These are phyloP conservation scores for Drosophila tripunctata DNA, from an alignment of 2,888 invertebrate genomes.

Conservation along the genomic window DNA sequence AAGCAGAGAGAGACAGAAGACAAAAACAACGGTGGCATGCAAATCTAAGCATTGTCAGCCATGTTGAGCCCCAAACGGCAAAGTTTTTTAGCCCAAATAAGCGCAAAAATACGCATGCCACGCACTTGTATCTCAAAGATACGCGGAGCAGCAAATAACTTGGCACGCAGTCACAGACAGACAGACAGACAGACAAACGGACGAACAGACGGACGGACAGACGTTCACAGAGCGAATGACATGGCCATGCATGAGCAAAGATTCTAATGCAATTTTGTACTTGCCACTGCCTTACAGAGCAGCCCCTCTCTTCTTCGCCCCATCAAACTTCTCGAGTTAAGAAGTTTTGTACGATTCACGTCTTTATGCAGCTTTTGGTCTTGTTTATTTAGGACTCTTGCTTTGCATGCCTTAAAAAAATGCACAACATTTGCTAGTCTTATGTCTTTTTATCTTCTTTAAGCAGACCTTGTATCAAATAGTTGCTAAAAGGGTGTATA, in stretches of 20 bases:
- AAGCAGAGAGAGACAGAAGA: constrained; percentile 4
- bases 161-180: constrained; percentile 61
- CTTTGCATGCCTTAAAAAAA: constrained; percentile 53
- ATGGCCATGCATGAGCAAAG: constrained; percentile 71
- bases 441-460: background rate
- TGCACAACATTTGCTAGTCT: constrained; percentile 34
- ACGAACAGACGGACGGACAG: background rate
- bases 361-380: constrained; percentile 54
- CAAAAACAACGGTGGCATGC: constrained; percentile 31
- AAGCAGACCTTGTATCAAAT: background rate
- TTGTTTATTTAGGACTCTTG: constrained; percentile 74
- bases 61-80: constrained; percentile 62
- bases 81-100: constrained; percentile 78
- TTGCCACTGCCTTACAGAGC: constrained; percentile 22
- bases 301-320: background rate
- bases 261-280: constrained; percentile 75
- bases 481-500: too few species aligned
- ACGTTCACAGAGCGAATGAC: constrained; percentile 9
- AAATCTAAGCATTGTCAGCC: constrained; percentile 76
- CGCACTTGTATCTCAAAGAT: constrained; percentile 59
- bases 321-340: background rate
- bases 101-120: constrained; percentile 65
- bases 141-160: constrained; percentile 61
- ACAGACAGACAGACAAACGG: constrained; percentile 13
- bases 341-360: constrained; percentile 12